Base-by-base conservation (phyloP, 2,113 vertebrate genomes). In the Aythya baeri region DNA sequence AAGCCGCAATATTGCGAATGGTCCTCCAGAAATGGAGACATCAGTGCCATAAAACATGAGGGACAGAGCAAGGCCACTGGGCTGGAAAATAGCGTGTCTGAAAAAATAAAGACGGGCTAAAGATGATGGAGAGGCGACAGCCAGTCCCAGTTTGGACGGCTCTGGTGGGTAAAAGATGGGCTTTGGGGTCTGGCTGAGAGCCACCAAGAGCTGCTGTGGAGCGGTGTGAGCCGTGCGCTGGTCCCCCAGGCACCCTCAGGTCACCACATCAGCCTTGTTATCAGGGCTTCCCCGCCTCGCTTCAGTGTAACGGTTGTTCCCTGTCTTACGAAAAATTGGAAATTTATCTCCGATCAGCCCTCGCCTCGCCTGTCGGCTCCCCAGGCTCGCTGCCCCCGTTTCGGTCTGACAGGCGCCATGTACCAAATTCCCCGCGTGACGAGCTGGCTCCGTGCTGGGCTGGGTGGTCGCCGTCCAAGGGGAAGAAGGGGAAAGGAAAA, bases 31-130 rank as follows among this genome's bases (percentile, higher is more conserved):
- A 95, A 97, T 93, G 92, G 95, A 97, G 90, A 95, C 80, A 83
- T 94, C 89, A 93, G 52, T 55, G 87, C 95, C 89, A 65, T 97
- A 93, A 96, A 97, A 88, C 88, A 95, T 36, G 2, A 88, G 86
- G 92, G 95, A 94, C 93, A 94, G 93, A 86, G 75, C 92, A 96
- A 96, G 91, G 89, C 95, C 93, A 86, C 91, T 97, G 93, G 96
- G 83, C 95, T 96, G 92, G 94, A 97, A 96, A 97, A 96, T 70
- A 91, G 81, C 32, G 31, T 72, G 87, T 70, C 66, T 89, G 84
- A 55, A 93, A 91, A 85, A 81, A 58, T 88, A 85, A 83, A 96
- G 93, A 84, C 1, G 5, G 66, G 58, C 66, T 92, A 78, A 80
- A 93, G 81, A 91, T 94, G 91, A 63, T 57, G 70, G 89, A 97